Conservation (phyloP, 2,797 vertebrate species). For the Liasis olivaceus region DNA sequence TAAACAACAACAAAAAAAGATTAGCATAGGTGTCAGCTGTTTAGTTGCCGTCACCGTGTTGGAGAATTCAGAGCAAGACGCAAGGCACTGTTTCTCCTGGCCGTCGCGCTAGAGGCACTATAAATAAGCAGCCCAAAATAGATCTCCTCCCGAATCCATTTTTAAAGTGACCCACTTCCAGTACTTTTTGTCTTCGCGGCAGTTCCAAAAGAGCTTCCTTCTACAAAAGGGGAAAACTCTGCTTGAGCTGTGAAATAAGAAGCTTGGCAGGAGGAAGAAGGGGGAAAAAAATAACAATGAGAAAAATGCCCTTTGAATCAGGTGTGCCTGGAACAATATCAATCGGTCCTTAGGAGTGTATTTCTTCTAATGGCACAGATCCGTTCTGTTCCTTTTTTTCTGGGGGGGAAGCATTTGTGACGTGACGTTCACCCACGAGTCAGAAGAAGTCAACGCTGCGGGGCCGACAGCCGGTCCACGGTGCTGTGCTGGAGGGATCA, state of each 20-base stretch:
- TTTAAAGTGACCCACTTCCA: slow-evolving; percentile 32
- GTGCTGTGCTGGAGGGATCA: slow-evolving; percentile 48
- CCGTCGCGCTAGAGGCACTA: slow-evolving; percentile 54
- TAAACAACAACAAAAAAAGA: neutral
- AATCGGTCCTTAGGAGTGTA: slow-evolving; percentile 53
- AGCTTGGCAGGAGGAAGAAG: neutral
- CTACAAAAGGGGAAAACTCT: slow-evolving; percentile 20
- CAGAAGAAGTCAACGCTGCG: slow-evolving; percentile 42
- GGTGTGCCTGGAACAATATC: slow-evolving; percentile 42
- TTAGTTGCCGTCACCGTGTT: slow-evolving; percentile 61
- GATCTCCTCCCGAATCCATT: slow-evolving; percentile 16
- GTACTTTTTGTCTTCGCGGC: neutral
- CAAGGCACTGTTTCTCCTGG: slow-evolving; percentile 66
- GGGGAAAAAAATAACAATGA: slow-evolving; percentile 39
- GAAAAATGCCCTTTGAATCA: slow-evolving; percentile 33
- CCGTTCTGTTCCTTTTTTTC: slow-evolving; percentile 52
- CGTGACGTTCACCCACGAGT: slow-evolving; percentile 62
- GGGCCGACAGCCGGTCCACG: slow-evolving; percentile 61
- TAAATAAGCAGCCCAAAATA: slow-evolving; percentile 48
- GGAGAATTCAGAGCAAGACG: slow-evolving; percentile 49
- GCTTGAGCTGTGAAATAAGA: slow-evolving; percentile 19
- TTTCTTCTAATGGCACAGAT: slow-evolving; percentile 50
- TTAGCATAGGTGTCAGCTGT: slow-evolving; percentile 33
- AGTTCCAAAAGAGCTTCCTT: slow-evolving; percentile 29
- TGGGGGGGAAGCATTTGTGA: slow-evolving; percentile 67